A percentile compares a stretch with the other conserved stretches of the same genome.
These are phyloP conservation scores for Athetis lepigone DNA, from an alignment of 2,888 invertebrate genomes.

Conservation along the genomic window DNA sequence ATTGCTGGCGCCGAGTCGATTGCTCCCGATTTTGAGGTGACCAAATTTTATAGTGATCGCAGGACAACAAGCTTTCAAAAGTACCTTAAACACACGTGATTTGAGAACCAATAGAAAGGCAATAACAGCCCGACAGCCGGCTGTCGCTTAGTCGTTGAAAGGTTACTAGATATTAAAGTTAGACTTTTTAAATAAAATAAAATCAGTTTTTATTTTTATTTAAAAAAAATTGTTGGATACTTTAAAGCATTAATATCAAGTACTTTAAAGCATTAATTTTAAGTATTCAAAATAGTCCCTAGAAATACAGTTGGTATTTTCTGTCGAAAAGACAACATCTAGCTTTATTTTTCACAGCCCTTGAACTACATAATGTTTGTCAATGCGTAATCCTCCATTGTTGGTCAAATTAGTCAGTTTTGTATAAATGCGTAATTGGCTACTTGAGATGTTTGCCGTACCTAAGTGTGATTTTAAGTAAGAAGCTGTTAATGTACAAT, in stretches of 20 bases:
- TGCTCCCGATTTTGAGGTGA: slow-evolving; percentile 52
- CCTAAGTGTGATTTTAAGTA: slow-evolving; percentile 52
- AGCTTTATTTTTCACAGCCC: neutral
- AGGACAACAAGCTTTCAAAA: slow-evolving; percentile 38
- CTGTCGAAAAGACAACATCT: neutral
- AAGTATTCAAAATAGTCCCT: no score
- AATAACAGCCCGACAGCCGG: no score
- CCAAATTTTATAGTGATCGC: slow-evolving; percentile 42
- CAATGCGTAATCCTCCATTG: slow-evolving; percentile 40
- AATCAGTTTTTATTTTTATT: no score
- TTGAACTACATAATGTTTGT: slow-evolving; percentile 18
- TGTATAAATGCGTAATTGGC: slow-evolving; percentile 36
- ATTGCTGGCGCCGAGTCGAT: slow-evolving; percentile 65
- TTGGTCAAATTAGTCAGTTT: slow-evolving; percentile 15
- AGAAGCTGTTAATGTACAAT: slow-evolving; percentile 51
- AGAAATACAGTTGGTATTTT: no score
- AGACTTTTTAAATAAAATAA: no score
- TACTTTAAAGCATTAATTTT: no score
- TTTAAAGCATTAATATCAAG: no score
- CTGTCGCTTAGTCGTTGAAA: no score
- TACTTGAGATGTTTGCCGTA: slow-evolving; percentile 34
- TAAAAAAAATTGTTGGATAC: no score
- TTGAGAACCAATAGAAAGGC: no score
- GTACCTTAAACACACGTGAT: no score
- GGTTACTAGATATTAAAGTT: no score